phyloP scores from a whole-genome alignment of 2,113 vertebrate species.

The Ageneiosus marmoratus region DNA sequence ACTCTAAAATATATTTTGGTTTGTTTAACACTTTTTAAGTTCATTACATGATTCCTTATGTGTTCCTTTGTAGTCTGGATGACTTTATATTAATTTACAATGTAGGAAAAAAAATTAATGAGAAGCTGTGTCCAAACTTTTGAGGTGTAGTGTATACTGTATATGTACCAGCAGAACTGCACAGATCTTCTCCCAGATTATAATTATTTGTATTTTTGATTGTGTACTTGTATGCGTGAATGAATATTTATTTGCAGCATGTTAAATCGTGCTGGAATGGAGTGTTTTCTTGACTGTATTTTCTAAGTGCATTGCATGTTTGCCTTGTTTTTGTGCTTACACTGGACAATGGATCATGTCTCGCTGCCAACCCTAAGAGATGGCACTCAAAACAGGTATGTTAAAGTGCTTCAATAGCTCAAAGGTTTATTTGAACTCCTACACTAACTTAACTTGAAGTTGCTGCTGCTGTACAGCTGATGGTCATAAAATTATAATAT shows the following conservation, averaged over 20 bases:
- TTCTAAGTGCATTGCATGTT: constrained; percentile 73
- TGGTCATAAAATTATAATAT: no score
- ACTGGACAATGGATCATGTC: constrained; percentile 58
- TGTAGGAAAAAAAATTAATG: no score
- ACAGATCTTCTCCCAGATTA: background rate
- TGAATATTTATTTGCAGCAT: constrained; percentile 13
- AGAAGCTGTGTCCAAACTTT: no score
- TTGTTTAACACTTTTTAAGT: no score
- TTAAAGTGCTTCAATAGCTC: constrained; percentile 28
- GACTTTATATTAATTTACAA: no score
- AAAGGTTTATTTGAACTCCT: background rate
- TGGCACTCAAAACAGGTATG: constrained; percentile 71
- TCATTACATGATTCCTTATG: no score
- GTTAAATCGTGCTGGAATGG: constrained; percentile 33
- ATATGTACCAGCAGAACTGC: background rate
- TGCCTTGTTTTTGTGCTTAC: constrained; percentile 63
- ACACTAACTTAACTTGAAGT: background rate
- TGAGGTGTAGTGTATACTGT: no score
- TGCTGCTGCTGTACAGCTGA: background rate
- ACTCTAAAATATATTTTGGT: no score
- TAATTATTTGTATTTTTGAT: background rate
- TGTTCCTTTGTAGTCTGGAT: no score
- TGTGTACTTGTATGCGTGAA: background rate
- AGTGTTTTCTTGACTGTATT: constrained; percentile 46
- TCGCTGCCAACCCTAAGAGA: constrained; percentile 61